These are phyloP conservation scores for Drosophila kuntzei DNA, from an alignment of 2,888 invertebrate species.

Conservation along the genomic window DNA sequence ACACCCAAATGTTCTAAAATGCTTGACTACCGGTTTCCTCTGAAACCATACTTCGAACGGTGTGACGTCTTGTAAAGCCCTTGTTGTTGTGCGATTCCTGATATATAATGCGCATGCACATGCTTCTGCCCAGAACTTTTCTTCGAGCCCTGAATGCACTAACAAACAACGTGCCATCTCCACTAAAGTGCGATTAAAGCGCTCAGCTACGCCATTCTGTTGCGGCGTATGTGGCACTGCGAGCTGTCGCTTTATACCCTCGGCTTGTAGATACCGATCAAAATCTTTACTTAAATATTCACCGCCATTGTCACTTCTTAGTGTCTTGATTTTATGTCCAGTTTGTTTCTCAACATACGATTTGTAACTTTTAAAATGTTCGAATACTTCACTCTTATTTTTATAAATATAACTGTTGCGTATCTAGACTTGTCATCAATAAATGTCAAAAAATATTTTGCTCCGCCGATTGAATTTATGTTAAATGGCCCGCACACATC, in stretches of 20 bases:
- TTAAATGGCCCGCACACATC: slow-evolving; percentile 13
- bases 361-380: slow-evolving; percentile 1
- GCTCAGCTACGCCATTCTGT: neutral
- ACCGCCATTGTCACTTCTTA: slow-evolving; percentile 1
- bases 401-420: slow-evolving; percentile 4
- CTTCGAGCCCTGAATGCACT: slow-evolving; percentile 8
- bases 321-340: neutral
- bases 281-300: neutral
- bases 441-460: slow-evolving; percentile 11
- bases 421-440: slow-evolving; percentile 11
- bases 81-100: slow-evolving; percentile 8
- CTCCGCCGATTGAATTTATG: slow-evolving; percentile 5
- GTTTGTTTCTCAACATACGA: neutral
- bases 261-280: neutral
- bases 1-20: slow-evolving; percentile 10
- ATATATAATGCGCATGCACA: slow-evolving; percentile 12
- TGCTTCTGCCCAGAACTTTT: slow-evolving; percentile 17
- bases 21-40: slow-evolving; percentile 3
- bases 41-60: slow-evolving; percentile 17
- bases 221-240: neutral
- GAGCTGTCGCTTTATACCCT: neutral
- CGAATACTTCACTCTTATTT: slow-evolving; percentile 4
- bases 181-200: neutral
- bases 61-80: neutral
- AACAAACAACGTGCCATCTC: slow-evolving; percentile 19